Evolutionary conservation across 2,797 vertebrate species (phyloP).

Genomic region (Girardinus metallicus): DNA sequence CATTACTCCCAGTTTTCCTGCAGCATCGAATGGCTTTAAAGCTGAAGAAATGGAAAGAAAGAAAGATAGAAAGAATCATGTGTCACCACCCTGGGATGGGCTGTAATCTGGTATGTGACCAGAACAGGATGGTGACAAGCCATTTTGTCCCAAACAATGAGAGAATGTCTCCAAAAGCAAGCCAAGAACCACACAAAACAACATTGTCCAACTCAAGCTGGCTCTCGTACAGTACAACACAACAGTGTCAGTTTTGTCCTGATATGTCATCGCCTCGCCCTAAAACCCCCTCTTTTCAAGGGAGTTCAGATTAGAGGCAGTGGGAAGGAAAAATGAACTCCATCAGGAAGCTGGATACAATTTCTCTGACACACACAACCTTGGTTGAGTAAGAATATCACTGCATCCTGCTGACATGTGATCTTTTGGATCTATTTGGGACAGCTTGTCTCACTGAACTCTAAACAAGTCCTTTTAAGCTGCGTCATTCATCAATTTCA

Average conservation of each 20-base stretch:
- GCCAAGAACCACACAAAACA: not conserved
- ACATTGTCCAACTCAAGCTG: slow-evolving; percentile 25
- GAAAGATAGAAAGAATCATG: not conserved
- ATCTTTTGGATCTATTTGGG: slow-evolving; percentile 83
- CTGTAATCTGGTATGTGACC: slow-evolving; percentile 10
- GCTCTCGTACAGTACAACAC: slow-evolving; percentile 34
- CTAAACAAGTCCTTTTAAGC: slow-evolving; percentile 81
- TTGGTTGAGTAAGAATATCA: slow-evolving; percentile 83
- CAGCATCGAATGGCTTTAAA: not conserved
- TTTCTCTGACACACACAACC: slow-evolving; percentile 85
- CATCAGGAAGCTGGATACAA: slow-evolving; percentile 83
- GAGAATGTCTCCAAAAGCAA: not conserved
- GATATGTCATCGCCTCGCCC: slow-evolving; percentile 57
- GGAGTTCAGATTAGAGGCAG: slow-evolving; percentile 40
- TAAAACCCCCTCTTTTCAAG: slow-evolving; percentile 54
- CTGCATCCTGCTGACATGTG: slow-evolving; percentile 84
- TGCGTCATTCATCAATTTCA: slow-evolving; percentile 84
- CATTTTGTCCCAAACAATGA: slow-evolving; percentile 6
- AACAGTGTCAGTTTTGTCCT: slow-evolving; percentile 53
- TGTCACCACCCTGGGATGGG: not conserved
- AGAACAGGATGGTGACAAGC: slow-evolving; percentile 5
- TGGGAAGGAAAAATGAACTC: slow-evolving; percentile 81
- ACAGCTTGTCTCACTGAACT: slow-evolving; percentile 79
- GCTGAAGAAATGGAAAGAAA: not conserved
- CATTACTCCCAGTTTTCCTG: not conserved